phyloP scores from a whole-genome alignment of 2,888 invertebrate species.

The Lordiphosa andalusiaca region DNA sequence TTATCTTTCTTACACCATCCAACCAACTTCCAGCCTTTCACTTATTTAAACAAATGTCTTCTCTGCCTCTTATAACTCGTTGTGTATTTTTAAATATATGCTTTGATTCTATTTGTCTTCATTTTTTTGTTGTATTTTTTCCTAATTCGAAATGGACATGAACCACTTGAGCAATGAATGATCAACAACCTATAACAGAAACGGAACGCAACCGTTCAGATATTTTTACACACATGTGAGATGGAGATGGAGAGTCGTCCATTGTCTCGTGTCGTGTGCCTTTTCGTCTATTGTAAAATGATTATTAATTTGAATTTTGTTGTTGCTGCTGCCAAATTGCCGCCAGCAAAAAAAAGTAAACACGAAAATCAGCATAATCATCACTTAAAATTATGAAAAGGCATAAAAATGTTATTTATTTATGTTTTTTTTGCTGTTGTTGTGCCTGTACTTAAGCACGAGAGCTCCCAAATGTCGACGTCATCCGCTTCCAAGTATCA shows the following conservation, averaged over 20 bases:
- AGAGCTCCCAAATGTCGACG: constrained; percentile 45
- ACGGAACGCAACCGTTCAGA: constrained; percentile 52
- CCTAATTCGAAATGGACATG: constrained; percentile 38
- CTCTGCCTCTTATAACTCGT: not conserved
- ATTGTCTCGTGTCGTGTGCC: constrained; percentile 64
- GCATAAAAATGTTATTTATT: constrained; percentile 58
- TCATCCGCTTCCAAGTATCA: constrained; percentile 39
- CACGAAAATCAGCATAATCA: constrained; percentile 67
- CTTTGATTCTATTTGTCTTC: constrained; percentile 3
- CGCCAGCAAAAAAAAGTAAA: constrained; percentile 39
- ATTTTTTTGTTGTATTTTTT: constrained; percentile 2
- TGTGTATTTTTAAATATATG: constrained; percentile 5
- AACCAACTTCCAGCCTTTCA: too few species aligned
- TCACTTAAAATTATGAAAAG: constrained; percentile 73
- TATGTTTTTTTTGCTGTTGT: constrained; percentile 33
- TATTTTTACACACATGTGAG: constrained; percentile 35
- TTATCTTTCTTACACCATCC: too few species aligned
- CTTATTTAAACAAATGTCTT: too few species aligned
- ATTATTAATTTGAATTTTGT: constrained; percentile 61
- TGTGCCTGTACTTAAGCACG: constrained; percentile 58
- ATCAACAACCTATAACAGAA: constrained; percentile 60
- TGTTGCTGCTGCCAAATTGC: constrained; percentile 49
- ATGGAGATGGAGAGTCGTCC: constrained; percentile 10
- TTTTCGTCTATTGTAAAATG: constrained; percentile 55
- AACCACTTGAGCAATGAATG: constrained; percentile 38